Evolutionary conservation across 2,888 invertebrate species (phyloP).

Genomic region (Schrankia costaestrigalis): DNA sequence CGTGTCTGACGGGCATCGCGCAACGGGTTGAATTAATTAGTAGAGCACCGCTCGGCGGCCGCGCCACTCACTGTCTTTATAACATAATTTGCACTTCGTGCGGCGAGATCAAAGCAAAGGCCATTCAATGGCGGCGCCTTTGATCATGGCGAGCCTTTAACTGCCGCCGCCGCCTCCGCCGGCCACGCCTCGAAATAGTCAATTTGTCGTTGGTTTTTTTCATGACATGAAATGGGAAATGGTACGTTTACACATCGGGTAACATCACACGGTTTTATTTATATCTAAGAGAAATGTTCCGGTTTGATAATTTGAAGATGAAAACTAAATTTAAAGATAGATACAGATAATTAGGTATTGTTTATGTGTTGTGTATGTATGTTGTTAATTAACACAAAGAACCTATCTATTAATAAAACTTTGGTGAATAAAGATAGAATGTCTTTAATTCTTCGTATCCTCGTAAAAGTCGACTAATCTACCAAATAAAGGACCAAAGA

Average conservation of each 20-base stretch:
- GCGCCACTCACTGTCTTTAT: conserved; percentile 77
- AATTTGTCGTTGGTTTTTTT: conserved; percentile 72
- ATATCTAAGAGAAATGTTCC: too few species aligned
- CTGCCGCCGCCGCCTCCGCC: conserved; percentile 69
- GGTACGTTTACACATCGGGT: conserved; percentile 22
- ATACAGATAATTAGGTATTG: too few species aligned
- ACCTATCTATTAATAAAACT: too few species aligned
- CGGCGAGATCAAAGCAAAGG: conserved; percentile 77
- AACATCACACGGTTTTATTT: conserved; percentile 23
- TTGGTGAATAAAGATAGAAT: too few species aligned
- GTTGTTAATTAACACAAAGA: too few species aligned
- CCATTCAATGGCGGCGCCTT: conserved; percentile 75
- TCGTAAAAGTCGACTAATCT: too few species aligned
- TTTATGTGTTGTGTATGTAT: too few species aligned
- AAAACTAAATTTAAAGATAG: too few species aligned
- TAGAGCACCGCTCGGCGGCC: conserved; percentile 55
- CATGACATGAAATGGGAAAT: conserved; percentile 24
- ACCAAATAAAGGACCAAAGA: too few species aligned
- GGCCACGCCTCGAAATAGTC: conserved; percentile 76
- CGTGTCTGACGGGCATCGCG: conserved; percentile 30
- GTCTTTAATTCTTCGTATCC: too few species aligned
- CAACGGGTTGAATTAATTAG: conserved; percentile 44
- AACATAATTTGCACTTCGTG: conserved; percentile 81
- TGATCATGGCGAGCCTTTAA: conserved; percentile 77
- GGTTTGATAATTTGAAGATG: too few species aligned